These are phyloP conservation scores for Phaetusa simplex DNA, from an alignment of 2,113 vertebrate genomes.

Conservation along the genomic window DNA sequence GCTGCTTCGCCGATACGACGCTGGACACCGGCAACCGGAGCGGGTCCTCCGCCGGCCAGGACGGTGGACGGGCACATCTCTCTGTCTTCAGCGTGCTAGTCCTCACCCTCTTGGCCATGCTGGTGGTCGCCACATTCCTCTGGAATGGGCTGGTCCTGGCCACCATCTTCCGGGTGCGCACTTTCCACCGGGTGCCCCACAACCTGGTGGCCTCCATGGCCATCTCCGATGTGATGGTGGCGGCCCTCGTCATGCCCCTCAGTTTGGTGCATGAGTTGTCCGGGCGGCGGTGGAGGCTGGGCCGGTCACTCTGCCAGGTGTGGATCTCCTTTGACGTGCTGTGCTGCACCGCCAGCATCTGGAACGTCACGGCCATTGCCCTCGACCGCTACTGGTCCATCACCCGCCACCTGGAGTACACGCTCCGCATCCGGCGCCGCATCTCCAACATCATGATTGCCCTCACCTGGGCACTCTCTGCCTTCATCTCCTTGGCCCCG, in stretches of 20 bases:
- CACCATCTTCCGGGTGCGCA: constrained; percentile 90
- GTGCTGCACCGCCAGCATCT: constrained; percentile 98
- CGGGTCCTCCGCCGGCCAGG: background rate
- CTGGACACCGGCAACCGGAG: constrained; percentile 36
- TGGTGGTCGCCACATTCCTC: constrained; percentile 89
- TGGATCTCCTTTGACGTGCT: constrained; percentile 95
- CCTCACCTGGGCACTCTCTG: constrained; percentile 90
- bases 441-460: constrained; percentile 92
- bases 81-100: constrained; percentile 86
- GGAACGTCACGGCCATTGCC: constrained; percentile 95
- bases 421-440: constrained; percentile 83
- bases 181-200: constrained; percentile 94
- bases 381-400: constrained; percentile 98
- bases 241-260: constrained; percentile 92
- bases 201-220: constrained; percentile 97
- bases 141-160: constrained; percentile 94
- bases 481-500: constrained; percentile 90
- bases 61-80: constrained; percentile 46
- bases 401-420: constrained; percentile 93
- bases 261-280: constrained; percentile 90
- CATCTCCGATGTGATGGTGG: constrained; percentile 92
- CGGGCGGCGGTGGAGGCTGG: constrained; percentile 87
- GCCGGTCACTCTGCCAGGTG: constrained; percentile 87
- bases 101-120: constrained; percentile 85
- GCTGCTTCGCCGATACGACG: background rate